Evolutionary conservation across 2,888 invertebrate species (phyloP), one percentile per base, ranked within the genome.

Genomic region (Itoplectis maculator): DNA sequence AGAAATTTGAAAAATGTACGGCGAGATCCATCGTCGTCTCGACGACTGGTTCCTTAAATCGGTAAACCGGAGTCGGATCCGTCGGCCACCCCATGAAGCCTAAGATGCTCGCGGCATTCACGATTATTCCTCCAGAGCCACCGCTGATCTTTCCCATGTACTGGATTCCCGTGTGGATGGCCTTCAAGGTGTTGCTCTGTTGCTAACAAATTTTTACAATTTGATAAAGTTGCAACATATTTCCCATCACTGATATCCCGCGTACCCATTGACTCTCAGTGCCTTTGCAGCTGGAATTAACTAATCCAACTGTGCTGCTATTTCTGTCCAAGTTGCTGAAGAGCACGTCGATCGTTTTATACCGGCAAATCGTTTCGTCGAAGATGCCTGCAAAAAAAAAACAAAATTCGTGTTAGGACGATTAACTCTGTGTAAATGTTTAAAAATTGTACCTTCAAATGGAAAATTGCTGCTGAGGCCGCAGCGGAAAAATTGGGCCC

Each of bases 41-140:
- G 11, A 87, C 85, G 2, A 80, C 86, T 0, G 90, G 86, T 47
- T 90, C 88, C 7, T 83, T 79, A 37, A 69, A 80, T 40, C 89
- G 88, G 51, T 90, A 90, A 70, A 90, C 79, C 0, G 90, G 90
- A 3, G 74, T 79, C 0, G 89, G 88, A 42, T 87, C 79, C 0
- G 72, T 23, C 0, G 90, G 90, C 89, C 89, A 90, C 9, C 86
- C 88, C 82, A 89, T 92, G 59, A 94, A 93, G 0, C 95, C 95
- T 73, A 94, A 93, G 23, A 95, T 94, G 0, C 95, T 95, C 0
- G 95, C 93, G 20, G 95, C 93, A 88, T 96, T 96, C 29, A 96
- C 92, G 47, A 96, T 94, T 0, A 94, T 93, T 0, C 95, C 95
- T 6, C 93, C 93, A 2, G 92, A 92, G 8, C 87, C 66, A 0